phyloP scores from a whole-genome alignment of 2,888 invertebrate genomes.

The Molorchus minor region DNA sequence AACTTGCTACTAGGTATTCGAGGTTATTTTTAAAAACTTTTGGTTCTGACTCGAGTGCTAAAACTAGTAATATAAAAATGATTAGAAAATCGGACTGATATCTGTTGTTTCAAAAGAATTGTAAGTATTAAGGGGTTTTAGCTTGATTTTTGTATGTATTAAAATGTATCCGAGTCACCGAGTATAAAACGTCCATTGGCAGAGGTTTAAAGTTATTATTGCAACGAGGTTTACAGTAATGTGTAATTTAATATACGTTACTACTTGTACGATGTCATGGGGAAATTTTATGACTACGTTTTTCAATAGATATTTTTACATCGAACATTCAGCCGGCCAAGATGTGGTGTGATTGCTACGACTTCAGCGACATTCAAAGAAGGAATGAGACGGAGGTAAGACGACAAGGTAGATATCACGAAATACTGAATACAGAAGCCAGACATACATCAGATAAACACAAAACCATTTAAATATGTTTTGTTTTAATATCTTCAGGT shows the following conservation, averaged over 20 bases:
- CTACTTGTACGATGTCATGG: conserved; percentile 24
- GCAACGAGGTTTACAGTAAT: conserved; percentile 9
- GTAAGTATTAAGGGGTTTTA: too few species aligned
- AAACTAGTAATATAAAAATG: too few species aligned
- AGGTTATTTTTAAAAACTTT: too few species aligned
- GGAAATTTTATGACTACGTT: conserved; percentile 28
- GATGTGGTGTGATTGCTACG: conserved; percentile 16
- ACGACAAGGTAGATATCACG: conserved; percentile 42
- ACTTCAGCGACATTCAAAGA: conserved; percentile 5
- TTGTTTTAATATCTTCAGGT: conserved; percentile 51
- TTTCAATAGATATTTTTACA: conserved; percentile 31
- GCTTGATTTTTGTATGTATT: too few species aligned
- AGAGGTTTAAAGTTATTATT: conserved; percentile 5
- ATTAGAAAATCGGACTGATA: too few species aligned
- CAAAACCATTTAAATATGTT: conserved; percentile 50
- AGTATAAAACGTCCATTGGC: background rate
- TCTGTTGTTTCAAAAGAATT: too few species aligned
- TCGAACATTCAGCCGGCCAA: conserved; percentile 28
- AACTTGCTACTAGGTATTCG: too few species aligned
- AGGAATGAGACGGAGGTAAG: conserved; percentile 21
- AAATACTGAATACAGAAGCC: conserved; percentile 40
- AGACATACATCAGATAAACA: conserved; percentile 50
- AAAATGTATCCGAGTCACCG: too few species aligned
- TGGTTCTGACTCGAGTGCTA: too few species aligned
- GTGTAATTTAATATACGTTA: conserved; percentile 25